These are phyloP conservation scores for Glyptemys insculpta DNA, from an alignment of 2,797 vertebrate species.

Conservation along the genomic window DNA sequence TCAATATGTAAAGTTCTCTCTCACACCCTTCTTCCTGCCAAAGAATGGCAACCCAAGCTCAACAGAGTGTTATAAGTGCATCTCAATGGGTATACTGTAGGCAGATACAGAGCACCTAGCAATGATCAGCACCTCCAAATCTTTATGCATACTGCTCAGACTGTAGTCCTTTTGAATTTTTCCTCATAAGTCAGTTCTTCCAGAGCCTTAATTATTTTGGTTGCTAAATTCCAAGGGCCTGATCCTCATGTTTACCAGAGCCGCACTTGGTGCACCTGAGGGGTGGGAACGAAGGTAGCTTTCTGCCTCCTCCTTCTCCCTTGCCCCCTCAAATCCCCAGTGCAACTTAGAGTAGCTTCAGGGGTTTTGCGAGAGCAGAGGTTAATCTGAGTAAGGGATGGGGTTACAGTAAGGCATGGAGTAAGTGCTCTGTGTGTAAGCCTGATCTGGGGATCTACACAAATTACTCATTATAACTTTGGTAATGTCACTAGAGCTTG, in stretches of 20 bases:
- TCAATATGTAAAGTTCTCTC: neutral
- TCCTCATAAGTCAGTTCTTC: neutral
- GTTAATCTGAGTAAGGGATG: no score
- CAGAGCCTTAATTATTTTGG: neutral
- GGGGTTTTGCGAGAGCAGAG: no score
- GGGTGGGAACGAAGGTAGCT: neutral
- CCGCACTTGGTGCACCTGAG: fast-evolving
- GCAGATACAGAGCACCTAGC: neutral
- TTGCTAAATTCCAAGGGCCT: neutral
- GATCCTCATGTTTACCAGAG: neutral
- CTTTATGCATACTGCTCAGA: neutral
- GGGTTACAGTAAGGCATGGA: no score
- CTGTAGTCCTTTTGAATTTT: neutral
- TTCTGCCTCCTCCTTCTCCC: neutral
- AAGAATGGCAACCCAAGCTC: neutral
- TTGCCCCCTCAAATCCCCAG: neutral
- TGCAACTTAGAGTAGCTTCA: neutral
- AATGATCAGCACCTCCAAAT: neutral
- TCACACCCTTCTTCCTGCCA: neutral
- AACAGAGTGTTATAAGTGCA: neutral
- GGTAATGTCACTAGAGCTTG: no score
- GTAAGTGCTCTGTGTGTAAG: no score
- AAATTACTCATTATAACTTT: no score
- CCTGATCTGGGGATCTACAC: no score
- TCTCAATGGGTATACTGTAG: neutral